Evolutionary conservation across 2,888 invertebrate genomes (phyloP).

Genomic region (Cylindroiulus punctatus): DNA sequence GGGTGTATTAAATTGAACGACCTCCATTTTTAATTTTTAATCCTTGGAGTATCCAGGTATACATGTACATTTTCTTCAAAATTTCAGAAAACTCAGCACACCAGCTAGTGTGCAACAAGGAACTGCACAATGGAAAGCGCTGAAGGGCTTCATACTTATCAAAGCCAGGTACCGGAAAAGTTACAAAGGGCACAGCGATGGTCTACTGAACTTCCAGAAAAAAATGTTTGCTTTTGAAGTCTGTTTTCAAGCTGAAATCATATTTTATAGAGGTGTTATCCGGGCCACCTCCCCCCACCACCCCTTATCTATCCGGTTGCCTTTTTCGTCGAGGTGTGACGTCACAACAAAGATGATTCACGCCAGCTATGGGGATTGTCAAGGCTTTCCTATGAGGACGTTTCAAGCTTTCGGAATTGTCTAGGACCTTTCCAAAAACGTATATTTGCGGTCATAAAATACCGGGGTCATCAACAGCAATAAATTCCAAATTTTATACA

Average conservation of each 20-base stretch:
- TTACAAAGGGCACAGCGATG: not conserved
- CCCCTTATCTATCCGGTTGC: constrained; percentile 2
- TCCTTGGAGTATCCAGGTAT: not conserved
- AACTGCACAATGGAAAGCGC: not conserved
- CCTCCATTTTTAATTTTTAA: not conserved
- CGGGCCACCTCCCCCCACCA: not conserved
- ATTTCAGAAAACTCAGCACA: not conserved
- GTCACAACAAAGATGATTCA: constrained; percentile 39
- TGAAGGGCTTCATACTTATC: not conserved
- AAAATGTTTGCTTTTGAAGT: not conserved
- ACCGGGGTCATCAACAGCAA: not conserved
- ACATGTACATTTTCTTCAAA: not conserved
- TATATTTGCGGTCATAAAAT: not conserved
- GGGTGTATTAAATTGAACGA: too few relatives aligned
- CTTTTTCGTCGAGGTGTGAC: constrained; percentile 6
- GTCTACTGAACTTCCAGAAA: not conserved
- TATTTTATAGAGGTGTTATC: not conserved
- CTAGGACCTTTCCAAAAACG: not conserved
- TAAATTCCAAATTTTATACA: not conserved
- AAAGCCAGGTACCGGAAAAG: not conserved
- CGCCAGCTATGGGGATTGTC: not conserved
- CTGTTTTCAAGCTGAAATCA: not conserved
- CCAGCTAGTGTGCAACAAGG: not conserved
- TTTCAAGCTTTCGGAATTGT: not conserved
- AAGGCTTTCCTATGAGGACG: not conserved